phyloP scores from a whole-genome alignment of 2,888 invertebrate genomes.

The Scaptomyza polygonia region DNA sequence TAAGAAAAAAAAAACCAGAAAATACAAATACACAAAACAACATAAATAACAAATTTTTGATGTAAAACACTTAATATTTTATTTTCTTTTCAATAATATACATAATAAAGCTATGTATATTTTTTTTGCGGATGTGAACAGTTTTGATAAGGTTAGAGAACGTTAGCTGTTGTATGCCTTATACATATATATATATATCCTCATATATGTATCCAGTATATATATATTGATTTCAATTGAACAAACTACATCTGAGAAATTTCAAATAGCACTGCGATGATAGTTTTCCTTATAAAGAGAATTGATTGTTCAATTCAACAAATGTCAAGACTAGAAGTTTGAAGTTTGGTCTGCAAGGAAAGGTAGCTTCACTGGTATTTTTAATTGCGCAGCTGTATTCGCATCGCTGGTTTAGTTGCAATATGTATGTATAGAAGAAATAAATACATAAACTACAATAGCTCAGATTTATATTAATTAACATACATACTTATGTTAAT shows the following conservation, averaged over 20 bases:
- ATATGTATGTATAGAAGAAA: slow-evolving; percentile 21
- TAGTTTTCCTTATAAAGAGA: no score
- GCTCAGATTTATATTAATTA: no score
- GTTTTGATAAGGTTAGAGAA: slow-evolving; percentile 12
- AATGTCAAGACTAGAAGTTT: no score
- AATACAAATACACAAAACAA: slow-evolving; percentile 27
- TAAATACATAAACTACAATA: no score
- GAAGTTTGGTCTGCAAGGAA: no score
- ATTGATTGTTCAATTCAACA: no score
- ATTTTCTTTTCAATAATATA: slow-evolving; percentile 14
- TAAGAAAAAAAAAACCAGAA: slow-evolving; percentile 2
- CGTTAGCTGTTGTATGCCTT: slow-evolving; percentile 36
- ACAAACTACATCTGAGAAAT: no score
- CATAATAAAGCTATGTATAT: slow-evolving; percentile 3
- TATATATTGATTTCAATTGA: slow-evolving; percentile 25
- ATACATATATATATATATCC: slow-evolving; percentile 17
- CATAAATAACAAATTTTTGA: slow-evolving; percentile 35
- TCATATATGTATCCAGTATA: slow-evolving; percentile 13
- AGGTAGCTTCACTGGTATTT: no score
- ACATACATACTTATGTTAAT: no score
- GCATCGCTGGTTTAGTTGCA: slow-evolving; percentile 74
- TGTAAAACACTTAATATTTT: slow-evolving; percentile 43
- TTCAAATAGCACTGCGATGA: no score
- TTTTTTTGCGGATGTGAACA: slow-evolving; percentile 17
- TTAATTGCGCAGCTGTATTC: slow-evolving; percentile 21